Evolutionary conservation across 2,888 invertebrate genomes (phyloP), one percentile per base, ranked within the genome.

Genomic region (Diogma glabrata): DNA sequence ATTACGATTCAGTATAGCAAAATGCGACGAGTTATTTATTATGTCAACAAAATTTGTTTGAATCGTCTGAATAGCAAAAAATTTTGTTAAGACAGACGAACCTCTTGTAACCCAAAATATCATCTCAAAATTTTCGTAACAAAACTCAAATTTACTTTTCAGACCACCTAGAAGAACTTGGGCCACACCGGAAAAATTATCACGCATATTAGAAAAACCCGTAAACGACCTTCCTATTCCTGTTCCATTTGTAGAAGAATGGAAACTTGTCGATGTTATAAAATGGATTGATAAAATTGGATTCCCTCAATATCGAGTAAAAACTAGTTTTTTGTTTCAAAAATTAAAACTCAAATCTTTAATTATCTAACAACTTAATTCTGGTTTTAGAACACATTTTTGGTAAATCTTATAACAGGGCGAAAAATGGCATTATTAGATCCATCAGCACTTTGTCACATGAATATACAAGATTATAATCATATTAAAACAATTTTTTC

Each of bases 241-340:
- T 0, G 54, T 59, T 1, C 72, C 74, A 0, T 72, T 75, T 26
- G n/a, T n/a, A n/a, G n/a, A n/a, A n/a, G 47, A 59, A 1, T 79
- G 79, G 79, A 64, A 58, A 0, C 67, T 60, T 9, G 61, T 65
- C 0, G 67, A 74, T 1, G 75, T 77, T 0, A 69, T 66, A 0
- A 57, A 63, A 2, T 78, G 77, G 78, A 65, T 78, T 55, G 58
- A 64, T 0, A 62, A 60, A 0, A 63, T 76, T 0, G 74, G 73
- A 0, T 63, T 75, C 10, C 73, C 74, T 0, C 66, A 75, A 49
- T 79, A 79, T 56, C 70, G 61, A 65, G 78, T 77, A 56, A 49
- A 4, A 1, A 17, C 47, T 50, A 26, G 55, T 49, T 16, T 24
- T 26, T 33, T 30, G 9, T 40, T 46, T 4, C 4, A 40, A 20